Base-by-base conservation (phyloP, 2,797 vertebrate genomes). In the Labeo calbasu region DNA sequence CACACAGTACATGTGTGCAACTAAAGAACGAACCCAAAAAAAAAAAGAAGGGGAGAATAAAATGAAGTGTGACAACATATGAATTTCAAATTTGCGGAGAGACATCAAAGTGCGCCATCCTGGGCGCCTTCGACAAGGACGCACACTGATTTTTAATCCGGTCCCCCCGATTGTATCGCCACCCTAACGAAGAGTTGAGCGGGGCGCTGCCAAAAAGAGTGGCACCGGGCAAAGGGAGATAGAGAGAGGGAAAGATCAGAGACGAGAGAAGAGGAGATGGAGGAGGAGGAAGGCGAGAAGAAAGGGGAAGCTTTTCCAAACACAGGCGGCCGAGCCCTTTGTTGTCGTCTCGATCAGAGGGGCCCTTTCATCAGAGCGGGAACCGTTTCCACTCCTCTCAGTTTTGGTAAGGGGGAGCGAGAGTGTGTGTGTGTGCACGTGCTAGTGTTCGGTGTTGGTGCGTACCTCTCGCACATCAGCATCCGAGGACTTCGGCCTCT, bases 61-160 rank as follows among this genome's bases (percentile, higher is more conserved):
- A 94, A 94, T 94, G 92, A 94, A 95, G 93, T 95, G 95, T 95
- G 94, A 95, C 94, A 95, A 95, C 94, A 95, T 95, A 96, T 95
- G 95, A 95, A 96, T 95, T 95, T 95, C 94, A 95, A 95, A 95
- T 95, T 95, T 94, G 91, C 87, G 88, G 90, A 92, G 92, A 93
- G 93, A 95, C 94, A 95, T 95, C 94, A 95, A 96, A 96, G 95
- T 94, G 89, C 85, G 77, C 92, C 91, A 92, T 94, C 93, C 94
- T 91, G 94, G 91, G 92, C 91, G 92, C 92, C 93, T 95, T 89
- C 89, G 92, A 94, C 95, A 95, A 95, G 95, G 94, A 94, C 94
- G 92, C 94, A 93, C 91, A 92, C 92, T 93, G 94, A 95, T 95
- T 96, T 94, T 95, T 95, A 95, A 96, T 95, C 95, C 94, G 87